Evolutionary conservation across 2,797 vertebrate species (phyloP), one percentile per base, ranked within the genome.

Genomic region (Coendou prehensilis): DNA sequence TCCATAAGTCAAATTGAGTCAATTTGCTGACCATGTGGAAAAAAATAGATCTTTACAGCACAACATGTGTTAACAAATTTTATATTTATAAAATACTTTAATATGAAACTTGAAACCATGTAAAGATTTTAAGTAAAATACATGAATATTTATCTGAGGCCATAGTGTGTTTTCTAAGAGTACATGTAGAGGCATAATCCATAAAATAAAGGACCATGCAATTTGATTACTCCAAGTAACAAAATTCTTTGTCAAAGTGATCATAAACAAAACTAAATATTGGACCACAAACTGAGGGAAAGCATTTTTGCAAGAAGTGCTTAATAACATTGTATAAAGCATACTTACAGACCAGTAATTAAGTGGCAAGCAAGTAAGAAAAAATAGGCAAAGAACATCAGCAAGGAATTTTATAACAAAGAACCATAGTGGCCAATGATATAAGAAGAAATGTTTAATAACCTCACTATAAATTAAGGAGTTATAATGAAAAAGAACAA

Each of bases 61-160:
- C 18, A 94, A 88, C 7, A 26, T 9, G 15, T 10, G 9, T 57
- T 54, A 89, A 78, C 50, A 92, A 26, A 57, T 30, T 88, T 64
- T 50, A 78, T 9, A 81, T 54, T 73, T 50, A 23, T 78, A 69
- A 93, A 82, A 79, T 89, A 93, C 73, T 95, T 97, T 76, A 94
- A 84, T 73, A 28, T 78, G 7, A 81, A 81, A 85, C 87, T 67
- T 84, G 63, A 95, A 94, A 3, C 41, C 26, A 26, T 5, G 64
- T 80, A 71, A 73, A 22, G 54, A 87, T 41, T 80, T 94, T 61
- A 92, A 87, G 84, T 41, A 64, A 81, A 57, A 76, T 28, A 45
- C n/a, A 45, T 14, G 47, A 63, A 84, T 86, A 47, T 71, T 89
- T 76, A 50, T 80, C 76, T 50, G 54, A 63, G 22, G 45, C 41